Conservation (phyloP, 2,113 vertebrate genomes). For the Sander lucioperca region DNA sequence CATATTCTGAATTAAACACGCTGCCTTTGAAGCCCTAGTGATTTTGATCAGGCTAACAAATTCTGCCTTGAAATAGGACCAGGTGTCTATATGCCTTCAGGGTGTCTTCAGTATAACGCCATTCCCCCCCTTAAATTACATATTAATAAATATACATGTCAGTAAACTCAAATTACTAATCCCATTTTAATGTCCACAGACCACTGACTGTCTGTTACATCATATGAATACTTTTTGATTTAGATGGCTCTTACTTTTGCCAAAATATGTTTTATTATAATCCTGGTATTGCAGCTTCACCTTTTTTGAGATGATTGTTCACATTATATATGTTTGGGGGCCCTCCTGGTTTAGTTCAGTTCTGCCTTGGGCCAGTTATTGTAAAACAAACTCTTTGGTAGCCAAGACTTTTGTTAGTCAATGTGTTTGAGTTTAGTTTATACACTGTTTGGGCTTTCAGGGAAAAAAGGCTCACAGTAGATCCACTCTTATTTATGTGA, state of each 20-base stretch:
- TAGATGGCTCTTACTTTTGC: neutral
- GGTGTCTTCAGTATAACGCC: neutral
- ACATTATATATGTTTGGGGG: neutral
- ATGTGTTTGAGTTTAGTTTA: conserved; percentile 2
- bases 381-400: neutral
- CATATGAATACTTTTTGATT: neutral
- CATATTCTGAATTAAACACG: neutral
- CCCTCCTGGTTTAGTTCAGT: neutral
- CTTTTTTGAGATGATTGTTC: neutral
- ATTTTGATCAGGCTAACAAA: neutral
- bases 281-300: neutral
- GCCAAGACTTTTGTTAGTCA: neutral
- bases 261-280: neutral
- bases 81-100: neutral
- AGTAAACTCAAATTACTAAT: neutral
- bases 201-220: neutral
- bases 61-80: neutral
- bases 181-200: neutral
- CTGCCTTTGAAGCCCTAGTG: neutral
- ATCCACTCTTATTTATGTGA: conserved; percentile 22
- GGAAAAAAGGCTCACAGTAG: neutral
- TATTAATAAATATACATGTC: neutral
- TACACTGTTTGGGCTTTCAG: neutral
- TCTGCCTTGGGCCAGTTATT: neutral
- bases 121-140: neutral